Evolutionary conservation across 2,888 invertebrate genomes (phyloP).

Genomic region (Lumbricus terrestris): DNA sequence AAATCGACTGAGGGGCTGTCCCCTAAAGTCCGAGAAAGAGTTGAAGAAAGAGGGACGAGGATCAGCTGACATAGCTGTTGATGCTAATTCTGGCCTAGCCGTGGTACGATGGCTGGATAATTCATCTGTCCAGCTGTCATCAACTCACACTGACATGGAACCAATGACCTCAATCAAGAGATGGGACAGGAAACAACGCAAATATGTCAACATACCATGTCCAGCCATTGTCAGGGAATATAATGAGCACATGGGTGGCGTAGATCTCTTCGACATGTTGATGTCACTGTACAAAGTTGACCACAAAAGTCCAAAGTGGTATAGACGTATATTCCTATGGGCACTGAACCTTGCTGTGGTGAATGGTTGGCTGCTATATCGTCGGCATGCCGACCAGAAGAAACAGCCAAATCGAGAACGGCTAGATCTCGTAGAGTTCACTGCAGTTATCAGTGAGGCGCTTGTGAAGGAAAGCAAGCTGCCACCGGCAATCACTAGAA

Average conservation of each 20-base stretch:
- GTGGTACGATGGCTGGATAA: background rate
- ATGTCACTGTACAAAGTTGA: background rate
- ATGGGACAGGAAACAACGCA: background rate
- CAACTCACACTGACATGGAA: background rate
- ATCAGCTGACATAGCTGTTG: background rate
- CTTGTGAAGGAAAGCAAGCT: background rate
- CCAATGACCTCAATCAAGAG: too few species aligned
- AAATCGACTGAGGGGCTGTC: background rate
- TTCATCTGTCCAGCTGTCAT: background rate
- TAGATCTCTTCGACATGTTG: too few species aligned
- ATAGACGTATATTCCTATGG: background rate
- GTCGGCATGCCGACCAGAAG: background rate
- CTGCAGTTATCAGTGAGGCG: background rate
- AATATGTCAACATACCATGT: background rate
- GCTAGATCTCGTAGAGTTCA: background rate
- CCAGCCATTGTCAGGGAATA: too few species aligned
- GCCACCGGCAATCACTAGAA: background rate
- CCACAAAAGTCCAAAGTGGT: background rate
- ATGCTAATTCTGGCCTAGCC: background rate
- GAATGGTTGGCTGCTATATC: too few species aligned
- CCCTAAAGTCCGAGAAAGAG: background rate
- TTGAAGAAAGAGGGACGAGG: constrained; percentile 5
- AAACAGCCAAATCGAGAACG: background rate
- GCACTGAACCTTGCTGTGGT: background rate
- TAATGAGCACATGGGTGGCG: too few species aligned